phyloP scores from a whole-genome alignment of 2,888 invertebrate species.

The Leptinotarsa tumamoca region DNA sequence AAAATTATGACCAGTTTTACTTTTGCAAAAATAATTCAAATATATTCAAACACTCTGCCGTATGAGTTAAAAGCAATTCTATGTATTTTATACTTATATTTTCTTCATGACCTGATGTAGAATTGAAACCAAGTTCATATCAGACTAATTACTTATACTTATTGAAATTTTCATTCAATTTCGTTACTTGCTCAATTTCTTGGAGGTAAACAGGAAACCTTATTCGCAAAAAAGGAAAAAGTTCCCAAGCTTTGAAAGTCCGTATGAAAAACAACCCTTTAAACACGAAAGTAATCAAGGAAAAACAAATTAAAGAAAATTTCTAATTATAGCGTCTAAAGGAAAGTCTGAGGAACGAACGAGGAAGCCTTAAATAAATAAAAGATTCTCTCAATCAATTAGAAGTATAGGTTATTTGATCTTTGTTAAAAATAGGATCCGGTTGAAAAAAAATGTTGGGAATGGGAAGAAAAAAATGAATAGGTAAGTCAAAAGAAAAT shows the following conservation, averaged over 20 bases:
- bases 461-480: neutral
- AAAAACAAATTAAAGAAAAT: constrained; percentile 15
- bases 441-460: neutral
- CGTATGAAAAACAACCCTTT: constrained; percentile 18
- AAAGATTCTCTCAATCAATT: constrained; percentile 18
- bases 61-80: too few relatives aligned
- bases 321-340: constrained; percentile 4
- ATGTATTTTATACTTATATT: too few relatives aligned
- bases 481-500: neutral
- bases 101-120: too few relatives aligned
- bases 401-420: constrained; percentile 12
- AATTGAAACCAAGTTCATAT: too few relatives aligned
- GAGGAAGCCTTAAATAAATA: constrained; percentile 7
- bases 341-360: neutral
- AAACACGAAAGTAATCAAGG: constrained; percentile 15
- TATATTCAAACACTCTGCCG: too few relatives aligned
- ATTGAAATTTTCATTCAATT: too few relatives aligned
- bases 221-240: neutral
- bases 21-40: too few relatives aligned
- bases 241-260: neutral
- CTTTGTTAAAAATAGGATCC: neutral
- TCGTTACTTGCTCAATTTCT: too few relatives aligned
- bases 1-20: too few relatives aligned
- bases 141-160: too few relatives aligned
- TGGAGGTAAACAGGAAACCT: neutral